Base-by-base conservation (phyloP, 2,113 vertebrate species). In the Cheirogaleus medius region DNA sequence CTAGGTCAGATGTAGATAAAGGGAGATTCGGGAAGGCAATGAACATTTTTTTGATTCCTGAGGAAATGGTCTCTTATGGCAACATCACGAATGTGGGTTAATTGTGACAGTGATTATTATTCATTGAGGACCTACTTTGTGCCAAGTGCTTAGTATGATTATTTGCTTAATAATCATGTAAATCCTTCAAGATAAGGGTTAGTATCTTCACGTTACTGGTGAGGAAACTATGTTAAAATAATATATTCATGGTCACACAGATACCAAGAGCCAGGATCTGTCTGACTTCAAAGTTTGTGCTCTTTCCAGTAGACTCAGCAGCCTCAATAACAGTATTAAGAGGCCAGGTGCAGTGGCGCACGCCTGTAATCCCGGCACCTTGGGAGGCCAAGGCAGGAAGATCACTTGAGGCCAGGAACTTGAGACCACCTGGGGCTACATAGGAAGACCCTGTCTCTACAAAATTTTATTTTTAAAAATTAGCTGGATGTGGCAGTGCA, bases 101-200 rank as follows among this genome's bases (percentile, higher is more conserved):
- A 2, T 1, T 17, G 8, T 7, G 3, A 49, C 1, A 2, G 17
- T 1, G 29, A 15, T 82, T 90, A 0, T 87, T 66, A 9, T 17
- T 64, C 56, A 44, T 0, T 29, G 47, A 71, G 39, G 34, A 64
- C 34, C 18, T 37, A 17, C 74, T 81, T 20, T 63, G 42, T 68
- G n/a, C 44, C 58, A 80, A 87, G 58, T 54, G 21, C 11, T 54
- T 56, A 42, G 44, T 23, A 14, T 13, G 25, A 52, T 37, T 42
- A 66, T 71, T 73, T 93, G 52, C 54, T 64, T 78, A 76, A 60
- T 42, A 74, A 34, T 37, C n/a, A 54, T 42, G 5, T 54, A 47
- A 87, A 32, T 15, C 47, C 15, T 66, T 92, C 54, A 39, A 39
- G 12, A 12, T 23, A 60, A 5, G 25, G 20, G 1, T 21, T 21